Conservation (phyloP, 2,113 vertebrate genomes). For the Vulpes ferrilata region DNA sequence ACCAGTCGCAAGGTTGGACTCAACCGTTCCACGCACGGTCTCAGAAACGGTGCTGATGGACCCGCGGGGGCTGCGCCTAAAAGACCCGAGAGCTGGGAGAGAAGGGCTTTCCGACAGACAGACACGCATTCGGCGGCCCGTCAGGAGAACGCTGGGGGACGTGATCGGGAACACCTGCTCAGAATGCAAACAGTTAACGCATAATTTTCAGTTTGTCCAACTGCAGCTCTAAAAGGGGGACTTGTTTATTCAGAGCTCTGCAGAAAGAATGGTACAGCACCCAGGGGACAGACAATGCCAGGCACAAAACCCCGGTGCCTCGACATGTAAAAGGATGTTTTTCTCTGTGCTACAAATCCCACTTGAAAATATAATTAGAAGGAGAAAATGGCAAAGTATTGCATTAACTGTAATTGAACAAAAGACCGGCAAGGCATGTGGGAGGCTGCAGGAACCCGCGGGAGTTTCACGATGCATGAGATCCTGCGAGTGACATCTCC, state of each 20-base stretch:
- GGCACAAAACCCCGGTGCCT: conserved; percentile 93
- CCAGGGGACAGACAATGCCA: conserved; percentile 93
- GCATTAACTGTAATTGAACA: conserved; percentile 99
- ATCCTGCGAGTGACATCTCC: conserved; percentile 96
- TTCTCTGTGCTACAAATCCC: conserved; percentile 97
- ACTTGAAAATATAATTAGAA: conserved; percentile 99
- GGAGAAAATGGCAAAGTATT: conserved; percentile 98
- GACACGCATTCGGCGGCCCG: conserved; percentile 86
- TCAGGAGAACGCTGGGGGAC: conserved; percentile 92
- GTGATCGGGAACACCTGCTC: conserved; percentile 97
- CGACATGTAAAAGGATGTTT: conserved; percentile 94
- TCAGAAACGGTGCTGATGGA: conserved; percentile 87
- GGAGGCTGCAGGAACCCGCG: conserved; percentile 96
- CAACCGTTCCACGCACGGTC: conserved; percentile 76
- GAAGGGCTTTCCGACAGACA: conserved; percentile 79
- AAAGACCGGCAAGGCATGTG: conserved; percentile 97
- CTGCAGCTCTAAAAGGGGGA: conserved; percentile 92
- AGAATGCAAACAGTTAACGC: conserved; percentile 96
- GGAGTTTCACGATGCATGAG: conserved; percentile 96
- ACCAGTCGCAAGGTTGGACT: conserved; percentile 67
- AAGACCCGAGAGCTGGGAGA: conserved; percentile 85
- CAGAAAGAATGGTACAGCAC: conserved; percentile 94
- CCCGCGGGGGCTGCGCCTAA: conserved; percentile 85
- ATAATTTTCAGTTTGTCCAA: conserved; percentile 93
- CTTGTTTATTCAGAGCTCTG: conserved; percentile 98